Evolutionary conservation across 2,113 vertebrate genomes (phyloP).

Genomic region (Columba livia): DNA sequence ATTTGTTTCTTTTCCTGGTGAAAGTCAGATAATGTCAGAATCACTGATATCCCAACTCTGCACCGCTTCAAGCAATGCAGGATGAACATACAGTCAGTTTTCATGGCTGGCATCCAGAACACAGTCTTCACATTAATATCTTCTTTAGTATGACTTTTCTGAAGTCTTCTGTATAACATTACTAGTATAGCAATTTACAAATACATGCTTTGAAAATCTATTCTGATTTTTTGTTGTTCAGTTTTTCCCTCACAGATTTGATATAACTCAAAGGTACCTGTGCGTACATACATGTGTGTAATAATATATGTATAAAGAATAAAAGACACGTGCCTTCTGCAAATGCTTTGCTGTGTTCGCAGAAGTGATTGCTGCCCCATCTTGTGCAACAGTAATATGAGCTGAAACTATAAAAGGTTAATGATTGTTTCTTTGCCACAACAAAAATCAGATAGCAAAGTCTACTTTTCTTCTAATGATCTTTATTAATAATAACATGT

Average conservation of each 20-base stretch:
- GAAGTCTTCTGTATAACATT: not conserved
- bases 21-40: not conserved
- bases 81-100: not conserved
- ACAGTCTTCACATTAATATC: not conserved
- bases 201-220: not conserved
- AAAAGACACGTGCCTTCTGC: not conserved
- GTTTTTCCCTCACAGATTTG: not conserved
- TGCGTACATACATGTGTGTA: not conserved
- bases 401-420: conserved; percentile 19
- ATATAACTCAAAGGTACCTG: not conserved
- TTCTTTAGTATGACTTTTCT: not conserved
- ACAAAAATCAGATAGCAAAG: not conserved
- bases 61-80: not conserved
- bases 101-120: not conserved
- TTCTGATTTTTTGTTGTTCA: not conserved
- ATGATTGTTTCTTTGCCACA: not conserved
- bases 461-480: not conserved
- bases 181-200: not conserved
- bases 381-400: not conserved
- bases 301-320: not conserved
- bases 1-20: not conserved
- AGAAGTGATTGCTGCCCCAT: not conserved
- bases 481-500: not conserved
- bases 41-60: not conserved
- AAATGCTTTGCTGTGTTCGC: not conserved